A percentile compares a stretch with the other conserved stretches of the same genome.
phyloP scores from a whole-genome alignment of 2,797 vertebrate genomes.

The Intellagama lesueurii region DNA sequence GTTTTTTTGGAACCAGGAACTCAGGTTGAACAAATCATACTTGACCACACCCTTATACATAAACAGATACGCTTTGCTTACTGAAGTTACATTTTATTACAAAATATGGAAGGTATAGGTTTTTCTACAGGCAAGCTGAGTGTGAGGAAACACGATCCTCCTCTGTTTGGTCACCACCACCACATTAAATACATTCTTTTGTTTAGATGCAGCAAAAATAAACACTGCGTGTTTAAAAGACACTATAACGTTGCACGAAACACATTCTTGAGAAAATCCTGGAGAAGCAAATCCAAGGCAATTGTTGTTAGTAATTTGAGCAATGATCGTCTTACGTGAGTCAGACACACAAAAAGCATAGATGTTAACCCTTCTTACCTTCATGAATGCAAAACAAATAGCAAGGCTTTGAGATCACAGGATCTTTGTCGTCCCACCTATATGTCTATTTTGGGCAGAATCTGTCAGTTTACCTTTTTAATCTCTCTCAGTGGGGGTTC shows the following conservation, averaged over 20 bases:
- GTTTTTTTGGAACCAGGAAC: neutral
- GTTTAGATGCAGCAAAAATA: neutral
- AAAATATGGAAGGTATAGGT: neutral
- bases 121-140: neutral
- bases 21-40: neutral
- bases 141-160: neutral
- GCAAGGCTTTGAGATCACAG: conserved; percentile 5
- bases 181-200: neutral
- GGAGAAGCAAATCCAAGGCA: neutral
- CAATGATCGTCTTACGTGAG: conserved; percentile 15
- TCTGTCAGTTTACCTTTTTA: conserved; percentile 9
- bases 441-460: neutral
- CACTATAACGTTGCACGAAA: neutral
- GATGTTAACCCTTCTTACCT: conserved; percentile 17
- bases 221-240: neutral
- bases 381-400: conserved; percentile 27
- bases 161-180: neutral
- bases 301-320: conserved; percentile 13
- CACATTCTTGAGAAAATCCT: neutral
- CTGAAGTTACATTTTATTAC: neutral
- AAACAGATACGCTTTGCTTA: neutral
- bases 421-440: neutral
- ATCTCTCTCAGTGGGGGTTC: conserved; percentile 1
- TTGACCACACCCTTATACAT: neutral
- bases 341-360: neutral